Evolutionary conservation across 2,797 vertebrate genomes (phyloP).

Genomic region (Cuniculus paca): DNA sequence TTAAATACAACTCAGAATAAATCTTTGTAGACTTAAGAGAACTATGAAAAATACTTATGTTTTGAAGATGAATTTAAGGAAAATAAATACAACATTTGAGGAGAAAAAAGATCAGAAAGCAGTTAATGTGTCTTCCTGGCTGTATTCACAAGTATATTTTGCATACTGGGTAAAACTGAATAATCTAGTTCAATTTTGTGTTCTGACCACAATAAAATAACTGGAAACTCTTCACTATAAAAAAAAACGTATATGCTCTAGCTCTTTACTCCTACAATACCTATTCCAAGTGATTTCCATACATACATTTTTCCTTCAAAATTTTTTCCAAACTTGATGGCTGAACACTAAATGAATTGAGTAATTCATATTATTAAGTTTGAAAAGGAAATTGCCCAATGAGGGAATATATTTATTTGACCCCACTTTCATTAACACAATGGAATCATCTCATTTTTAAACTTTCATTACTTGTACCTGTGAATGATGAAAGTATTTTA

Average conservation of each 20-base stretch:
- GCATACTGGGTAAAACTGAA: background rate
- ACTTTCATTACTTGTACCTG: background rate
- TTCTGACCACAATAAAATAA: constrained; percentile 46
- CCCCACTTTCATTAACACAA: constrained; percentile 41
- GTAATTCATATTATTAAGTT: background rate
- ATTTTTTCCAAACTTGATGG: background rate
- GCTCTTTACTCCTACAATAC: background rate
- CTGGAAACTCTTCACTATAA: background rate
- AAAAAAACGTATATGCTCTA: background rate
- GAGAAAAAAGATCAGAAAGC: background rate
- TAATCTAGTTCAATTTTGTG: background rate
- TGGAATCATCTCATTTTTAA: background rate
- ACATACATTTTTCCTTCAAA: background rate
- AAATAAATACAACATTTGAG: background rate
- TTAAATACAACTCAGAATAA: constrained; percentile 34
- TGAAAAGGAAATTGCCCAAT: background rate
- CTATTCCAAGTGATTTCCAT: constrained; percentile 9
- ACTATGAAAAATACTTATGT: constrained; percentile 43
- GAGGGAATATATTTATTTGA: background rate
- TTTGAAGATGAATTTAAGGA: constrained; percentile 38
- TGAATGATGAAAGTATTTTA: constrained; percentile 11
- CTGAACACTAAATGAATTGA: background rate
- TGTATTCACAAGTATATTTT: background rate
- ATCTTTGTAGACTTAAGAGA: constrained; percentile 33
- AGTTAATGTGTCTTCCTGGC: background rate